Conservation (phyloP, 2,888 invertebrate species). For the Rhimphoctona megacephalus region DNA sequence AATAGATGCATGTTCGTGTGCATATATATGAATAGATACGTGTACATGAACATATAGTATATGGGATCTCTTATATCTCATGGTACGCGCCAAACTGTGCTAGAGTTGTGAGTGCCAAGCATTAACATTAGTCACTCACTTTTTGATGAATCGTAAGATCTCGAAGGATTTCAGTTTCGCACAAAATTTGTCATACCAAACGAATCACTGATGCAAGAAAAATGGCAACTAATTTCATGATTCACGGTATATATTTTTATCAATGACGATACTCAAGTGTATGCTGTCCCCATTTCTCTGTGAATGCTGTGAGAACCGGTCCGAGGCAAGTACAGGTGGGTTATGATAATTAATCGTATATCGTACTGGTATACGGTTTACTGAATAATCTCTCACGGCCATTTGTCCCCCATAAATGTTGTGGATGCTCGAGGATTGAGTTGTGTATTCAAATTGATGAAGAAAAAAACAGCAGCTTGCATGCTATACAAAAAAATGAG, state of each 20-base stretch:
- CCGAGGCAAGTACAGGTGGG: conserved; percentile 54
- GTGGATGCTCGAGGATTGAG: conserved; percentile 55
- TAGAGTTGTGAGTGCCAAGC: conserved; percentile 45
- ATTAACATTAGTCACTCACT: conserved; percentile 54
- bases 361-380: conserved; percentile 62
- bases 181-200: conserved; percentile 49
- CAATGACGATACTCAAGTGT: background rate
- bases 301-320: conserved; percentile 58
- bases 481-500: background rate
- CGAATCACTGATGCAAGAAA: conserved; percentile 29
- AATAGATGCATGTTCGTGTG: background rate
- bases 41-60: conserved; percentile 23
- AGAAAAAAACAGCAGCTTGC: background rate
- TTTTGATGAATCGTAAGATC: conserved; percentile 58
- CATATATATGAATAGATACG: conserved; percentile 1
- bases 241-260: conserved; percentile 1
- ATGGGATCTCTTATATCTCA: conserved; percentile 42
- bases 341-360: conserved; percentile 68
- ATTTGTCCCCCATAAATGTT: conserved; percentile 50
- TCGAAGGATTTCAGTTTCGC: conserved; percentile 48
- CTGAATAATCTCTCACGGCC: conserved; percentile 56
- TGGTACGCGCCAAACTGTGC: conserved; percentile 33
- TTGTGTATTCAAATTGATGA: conserved; percentile 17
- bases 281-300: conserved; percentile 28
- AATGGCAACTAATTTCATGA: conserved; percentile 15